These are phyloP conservation scores for Acromyrmex heyeri DNA, from an alignment of 1,140 invertebrate genomes.

Conservation along the genomic window DNA sequence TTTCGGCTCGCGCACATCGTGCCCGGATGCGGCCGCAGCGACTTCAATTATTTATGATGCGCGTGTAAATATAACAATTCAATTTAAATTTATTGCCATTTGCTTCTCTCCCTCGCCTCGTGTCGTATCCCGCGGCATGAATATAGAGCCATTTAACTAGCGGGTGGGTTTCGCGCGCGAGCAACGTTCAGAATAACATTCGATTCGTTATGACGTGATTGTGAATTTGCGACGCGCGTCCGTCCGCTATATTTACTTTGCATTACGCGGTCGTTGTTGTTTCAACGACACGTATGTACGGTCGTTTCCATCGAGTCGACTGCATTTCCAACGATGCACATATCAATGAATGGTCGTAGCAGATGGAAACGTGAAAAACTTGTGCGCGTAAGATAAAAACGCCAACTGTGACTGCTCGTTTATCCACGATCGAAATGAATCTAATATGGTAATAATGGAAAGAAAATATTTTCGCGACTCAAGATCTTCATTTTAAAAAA, in stretches of 20 bases:
- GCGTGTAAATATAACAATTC: slow-evolving; percentile 70
- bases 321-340: slow-evolving; percentile 56
- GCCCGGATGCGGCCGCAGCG: background rate
- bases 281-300: slow-evolving; percentile 67
- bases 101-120: slow-evolving; percentile 11
- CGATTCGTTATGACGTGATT: slow-evolving; percentile 74
- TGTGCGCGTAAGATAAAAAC: slow-evolving; percentile 12
- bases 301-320: slow-evolving; percentile 56
- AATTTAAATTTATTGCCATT: slow-evolving; percentile 74
- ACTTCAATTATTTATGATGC: slow-evolving; percentile 70
- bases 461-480: slow-evolving; percentile 43
- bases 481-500: background rate
- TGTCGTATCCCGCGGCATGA: slow-evolving; percentile 30
- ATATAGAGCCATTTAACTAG: slow-evolving; percentile 70
- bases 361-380: slow-evolving; percentile 10
- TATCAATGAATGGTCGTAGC: slow-evolving; percentile 41
- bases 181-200: slow-evolving; percentile 67
- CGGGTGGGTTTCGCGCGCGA: background rate
- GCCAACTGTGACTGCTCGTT: slow-evolving; percentile 5
- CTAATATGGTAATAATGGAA: slow-evolving; percentile 38
- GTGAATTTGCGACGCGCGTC: slow-evolving; percentile 69
- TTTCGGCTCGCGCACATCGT: slow-evolving; percentile 2
- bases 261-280: slow-evolving; percentile 71
- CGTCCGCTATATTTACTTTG: slow-evolving; percentile 70
- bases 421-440: slow-evolving; percentile 39